Evolutionary conservation across 2,113 vertebrate species (phyloP).

Genomic region (Halcyon senegalensis): DNA sequence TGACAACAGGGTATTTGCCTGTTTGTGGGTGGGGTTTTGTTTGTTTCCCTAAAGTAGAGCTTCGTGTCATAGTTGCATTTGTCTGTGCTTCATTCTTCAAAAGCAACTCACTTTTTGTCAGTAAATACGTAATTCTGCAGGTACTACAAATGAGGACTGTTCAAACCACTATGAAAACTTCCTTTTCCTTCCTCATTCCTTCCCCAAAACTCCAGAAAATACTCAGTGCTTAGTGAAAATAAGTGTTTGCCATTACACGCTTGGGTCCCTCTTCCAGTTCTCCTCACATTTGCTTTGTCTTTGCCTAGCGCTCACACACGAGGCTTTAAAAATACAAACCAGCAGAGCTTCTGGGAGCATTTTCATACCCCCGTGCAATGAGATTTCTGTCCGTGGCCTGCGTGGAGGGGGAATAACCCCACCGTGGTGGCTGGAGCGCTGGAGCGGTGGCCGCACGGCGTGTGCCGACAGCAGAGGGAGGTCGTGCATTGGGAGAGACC

Average conservation of each 20-base stretch:
- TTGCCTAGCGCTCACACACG: background rate
- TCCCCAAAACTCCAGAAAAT: background rate
- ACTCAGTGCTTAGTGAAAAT: background rate
- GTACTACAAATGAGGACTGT: background rate
- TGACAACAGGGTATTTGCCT: background rate
- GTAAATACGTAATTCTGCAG: background rate
- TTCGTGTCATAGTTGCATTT: background rate
- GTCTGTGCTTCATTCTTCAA: background rate
- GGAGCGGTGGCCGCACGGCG: background rate
- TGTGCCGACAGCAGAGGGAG: slow-evolving; percentile 42
- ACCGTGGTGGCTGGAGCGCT: background rate
- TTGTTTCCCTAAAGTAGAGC: background rate
- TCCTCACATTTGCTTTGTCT: background rate
- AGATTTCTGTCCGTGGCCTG: fast-evolving
- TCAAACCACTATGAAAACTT: background rate
- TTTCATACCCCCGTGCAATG: fast-evolving
- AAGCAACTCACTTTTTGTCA: background rate
- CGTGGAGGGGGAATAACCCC: fast-evolving
- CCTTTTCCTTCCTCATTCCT: background rate
- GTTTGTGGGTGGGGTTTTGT: background rate
- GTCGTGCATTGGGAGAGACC: background rate
- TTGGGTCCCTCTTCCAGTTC: background rate
- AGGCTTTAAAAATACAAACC: background rate
- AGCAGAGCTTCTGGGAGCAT: background rate
- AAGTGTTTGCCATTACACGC: fast-evolving